These are phyloP conservation scores for Dynastes hyllus DNA, from an alignment of 2,888 invertebrate genomes.

Conservation along the genomic window DNA sequence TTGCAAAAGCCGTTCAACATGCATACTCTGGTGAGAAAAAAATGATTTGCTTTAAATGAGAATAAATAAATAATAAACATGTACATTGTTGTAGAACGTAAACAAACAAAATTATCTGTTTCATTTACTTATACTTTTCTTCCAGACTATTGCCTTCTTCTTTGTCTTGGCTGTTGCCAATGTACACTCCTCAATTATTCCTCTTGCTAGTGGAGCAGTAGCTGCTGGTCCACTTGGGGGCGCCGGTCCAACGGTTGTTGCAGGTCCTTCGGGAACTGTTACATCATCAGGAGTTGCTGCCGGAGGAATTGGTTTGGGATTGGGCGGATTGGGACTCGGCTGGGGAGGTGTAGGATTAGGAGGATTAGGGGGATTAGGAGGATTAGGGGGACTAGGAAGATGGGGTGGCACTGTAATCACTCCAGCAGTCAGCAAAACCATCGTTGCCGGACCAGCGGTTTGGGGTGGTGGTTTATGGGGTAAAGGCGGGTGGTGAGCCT, in stretches of 20 bases:
- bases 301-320: constrained; percentile 10
- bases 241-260: constrained; percentile 30
- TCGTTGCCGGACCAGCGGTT: constrained; percentile 35
- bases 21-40: constrained; percentile 19
- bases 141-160: constrained; percentile 29
- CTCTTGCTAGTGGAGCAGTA: constrained; percentile 24
- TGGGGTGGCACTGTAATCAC: constrained; percentile 14
- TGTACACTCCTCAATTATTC: constrained; percentile 23
- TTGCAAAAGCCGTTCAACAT: constrained; percentile 35
- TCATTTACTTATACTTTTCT: not conserved
- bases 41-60: not conserved
- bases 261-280: constrained; percentile 36
- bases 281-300: constrained; percentile 2
- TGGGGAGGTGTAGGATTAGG: constrained; percentile 15
- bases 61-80: not conserved
- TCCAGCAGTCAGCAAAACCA: constrained; percentile 10
- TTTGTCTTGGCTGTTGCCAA: constrained; percentile 32
- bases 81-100: no score
- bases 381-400: not conserved
- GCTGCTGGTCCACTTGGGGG: constrained; percentile 35
- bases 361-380: not conserved
- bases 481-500: constrained; percentile 28
- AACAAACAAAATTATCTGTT: no score
- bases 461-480: constrained; percentile 29
- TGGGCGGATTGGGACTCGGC: constrained; percentile 15